Percentiles rank a stretch among this genome's conserved stretches.
phyloP scores from a whole-genome alignment of 2,888 invertebrate species.

The Tryphoninae sp. region DNA sequence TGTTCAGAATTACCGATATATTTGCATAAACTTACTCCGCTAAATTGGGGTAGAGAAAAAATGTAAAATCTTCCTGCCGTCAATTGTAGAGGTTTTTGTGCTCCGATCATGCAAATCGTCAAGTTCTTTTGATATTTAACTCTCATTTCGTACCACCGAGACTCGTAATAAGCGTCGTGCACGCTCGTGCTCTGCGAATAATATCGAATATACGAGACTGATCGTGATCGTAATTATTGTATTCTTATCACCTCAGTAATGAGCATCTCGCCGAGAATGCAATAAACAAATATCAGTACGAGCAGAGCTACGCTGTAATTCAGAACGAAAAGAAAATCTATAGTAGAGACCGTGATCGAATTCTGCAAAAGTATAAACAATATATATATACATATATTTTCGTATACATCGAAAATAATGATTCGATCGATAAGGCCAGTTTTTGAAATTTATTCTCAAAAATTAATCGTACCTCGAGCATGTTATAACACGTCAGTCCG shows the following conservation, averaged over 20 bases:
- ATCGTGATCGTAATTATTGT: neutral
- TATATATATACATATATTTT: neutral
- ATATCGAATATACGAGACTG: neutral
- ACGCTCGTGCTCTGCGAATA: constrained; percentile 80
- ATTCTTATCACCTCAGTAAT: constrained; percentile 4
- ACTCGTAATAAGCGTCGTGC: constrained; percentile 82
- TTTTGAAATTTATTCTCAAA: neutral
- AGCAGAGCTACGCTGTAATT: constrained; percentile 58
- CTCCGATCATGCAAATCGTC: constrained; percentile 82
- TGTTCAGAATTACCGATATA: neutral
- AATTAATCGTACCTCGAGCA: neutral
- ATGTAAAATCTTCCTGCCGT: constrained; percentile 83
- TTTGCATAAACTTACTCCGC: constrained; percentile 77
- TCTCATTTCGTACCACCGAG: constrained; percentile 83
- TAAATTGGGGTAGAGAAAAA: constrained; percentile 82
- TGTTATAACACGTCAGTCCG: neutral
- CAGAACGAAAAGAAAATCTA: constrained; percentile 35
- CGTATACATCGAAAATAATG: neutral
- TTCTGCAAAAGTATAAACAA: constrained; percentile 10
- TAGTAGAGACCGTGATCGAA: constrained; percentile 23
- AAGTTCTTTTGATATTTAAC: constrained; percentile 81
- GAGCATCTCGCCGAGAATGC: constrained; percentile 65
- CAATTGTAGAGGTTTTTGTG: constrained; percentile 82
- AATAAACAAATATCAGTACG: constrained; percentile 64
- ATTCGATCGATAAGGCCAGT: neutral